Evolutionary conservation across 2,797 vertebrate genomes (phyloP), one percentile per base, ranked within the genome.

Genomic region (Erpetoichthys calabaricus): DNA sequence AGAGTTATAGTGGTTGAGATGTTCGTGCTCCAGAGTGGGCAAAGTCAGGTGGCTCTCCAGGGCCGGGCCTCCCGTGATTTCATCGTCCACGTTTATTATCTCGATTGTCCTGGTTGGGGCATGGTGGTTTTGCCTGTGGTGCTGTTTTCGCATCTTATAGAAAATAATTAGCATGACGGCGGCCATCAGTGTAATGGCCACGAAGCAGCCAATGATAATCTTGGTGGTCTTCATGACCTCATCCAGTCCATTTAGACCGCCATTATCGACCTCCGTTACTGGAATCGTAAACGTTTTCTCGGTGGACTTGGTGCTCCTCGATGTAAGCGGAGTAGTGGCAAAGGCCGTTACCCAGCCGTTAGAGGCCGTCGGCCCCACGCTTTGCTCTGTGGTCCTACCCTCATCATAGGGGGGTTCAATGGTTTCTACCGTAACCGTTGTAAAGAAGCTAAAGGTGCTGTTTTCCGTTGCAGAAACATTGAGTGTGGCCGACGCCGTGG

Each of bases 171-270:
- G 79, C 96, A 99, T 99, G 75, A 98, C 94, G 2, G 96, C 96
- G 51, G 96, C 96, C 96, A 99, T 98, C 5, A 99, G 91, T 2
- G 96, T 99, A 73, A 99, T 99, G 70, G 96, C 96, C 66, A 99
- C 96, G 64, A 99, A 99, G 85, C 96, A 99, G 74, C 96, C 96
- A 62, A 99, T 99, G 68, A 99, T 99, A 75, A 99, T 99, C 85
- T 99, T 99, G 64, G 96, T 99, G 47, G 96, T 99, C 80, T 99
- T 99, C 96, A 99, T 99, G 63, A 99, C 96, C 78, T 99, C 96
- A 64, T 99, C 96, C 62, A 99, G 84, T 62, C 94, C 94, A 5
- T 82, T 85, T 1, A 93, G 88, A 42, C 91, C 86, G 63, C 88
- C 87, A 4, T 94, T 90, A 42, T 80, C 86, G 42, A 77, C 52